These are phyloP conservation scores for Isaurus tuberculatus DNA, from an alignment of 92 coral and sea anemone species.

Conservation along the genomic window DNA sequence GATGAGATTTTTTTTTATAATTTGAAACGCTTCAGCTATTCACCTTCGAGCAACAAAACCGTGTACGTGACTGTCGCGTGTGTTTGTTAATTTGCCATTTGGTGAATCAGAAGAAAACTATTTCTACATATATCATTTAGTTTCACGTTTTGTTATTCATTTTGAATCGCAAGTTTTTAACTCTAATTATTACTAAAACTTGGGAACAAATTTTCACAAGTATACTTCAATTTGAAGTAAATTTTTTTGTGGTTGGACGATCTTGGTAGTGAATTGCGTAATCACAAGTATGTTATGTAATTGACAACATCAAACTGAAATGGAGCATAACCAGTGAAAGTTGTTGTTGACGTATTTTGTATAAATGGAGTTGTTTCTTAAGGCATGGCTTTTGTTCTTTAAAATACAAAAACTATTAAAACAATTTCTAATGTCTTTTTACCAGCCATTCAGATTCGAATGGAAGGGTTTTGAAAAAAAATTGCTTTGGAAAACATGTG, in stretches of 20 bases:
- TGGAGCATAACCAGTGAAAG: background rate
- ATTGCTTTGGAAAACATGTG: background rate
- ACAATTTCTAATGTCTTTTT: background rate
- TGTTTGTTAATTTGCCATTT: background rate
- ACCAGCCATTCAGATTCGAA: background rate
- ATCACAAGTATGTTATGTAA: conserved; percentile 37
- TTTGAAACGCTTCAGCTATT: no score
- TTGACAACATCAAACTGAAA: conserved; percentile 1
- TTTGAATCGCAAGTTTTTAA: background rate
- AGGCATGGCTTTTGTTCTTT: background rate
- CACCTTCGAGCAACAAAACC: no score
- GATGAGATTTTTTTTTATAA: no score
- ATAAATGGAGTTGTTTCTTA: background rate
- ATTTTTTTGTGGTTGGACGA: background rate
- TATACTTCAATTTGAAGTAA: background rate
- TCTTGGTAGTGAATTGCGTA: conserved; percentile 27
- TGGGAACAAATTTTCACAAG: background rate
- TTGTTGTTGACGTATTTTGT: conserved; percentile 14
- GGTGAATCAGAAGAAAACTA: background rate
- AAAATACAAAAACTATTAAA: background rate
- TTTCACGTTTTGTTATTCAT: background rate
- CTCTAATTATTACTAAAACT: background rate
- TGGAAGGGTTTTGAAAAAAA: background rate
- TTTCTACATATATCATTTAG: background rate
- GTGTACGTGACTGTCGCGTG: no score